phyloP scores from a whole-genome alignment of 53 echinoderm and acorn worm species.

The Henricia sp. region DNA sequence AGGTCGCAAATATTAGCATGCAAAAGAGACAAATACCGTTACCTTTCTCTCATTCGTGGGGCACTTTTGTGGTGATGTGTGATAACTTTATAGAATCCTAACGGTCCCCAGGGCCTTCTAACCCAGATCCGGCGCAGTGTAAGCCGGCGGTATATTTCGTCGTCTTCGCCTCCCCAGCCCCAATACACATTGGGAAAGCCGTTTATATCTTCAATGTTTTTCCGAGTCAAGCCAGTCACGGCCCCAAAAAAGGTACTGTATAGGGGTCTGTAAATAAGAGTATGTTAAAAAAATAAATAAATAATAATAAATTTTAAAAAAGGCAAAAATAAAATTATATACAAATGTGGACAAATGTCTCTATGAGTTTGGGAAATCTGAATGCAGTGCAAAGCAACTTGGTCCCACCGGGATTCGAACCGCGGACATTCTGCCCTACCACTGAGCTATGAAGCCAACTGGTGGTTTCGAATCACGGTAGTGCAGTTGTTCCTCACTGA shows the following conservation, averaged over 20 bases:
- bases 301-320: too few relatives aligned
- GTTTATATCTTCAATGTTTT: slow-evolving; percentile 73
- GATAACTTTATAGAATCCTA: slow-evolving; percentile 82
- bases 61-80: slow-evolving; percentile 82
- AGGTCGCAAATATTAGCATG: too few relatives aligned
- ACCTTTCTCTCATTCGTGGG: slow-evolving; percentile 26
- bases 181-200: slow-evolving; percentile 94
- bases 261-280: not conserved
- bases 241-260: slow-evolving; percentile 75
- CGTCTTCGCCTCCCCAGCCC: slow-evolving; percentile 98
- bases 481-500: too few relatives aligned
- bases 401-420: too few relatives aligned
- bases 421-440: not conserved
- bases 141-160: slow-evolving; percentile 76
- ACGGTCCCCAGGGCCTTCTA: slow-evolving; percentile 18
- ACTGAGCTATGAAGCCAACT: not conserved
- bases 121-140: not conserved
- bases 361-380: too few relatives aligned
- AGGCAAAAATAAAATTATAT: not conserved
- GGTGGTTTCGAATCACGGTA: too few relatives aligned
- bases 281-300: not conserved
- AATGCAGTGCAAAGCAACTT: too few relatives aligned
- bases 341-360: too few relatives aligned
- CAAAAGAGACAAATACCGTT: too few relatives aligned
- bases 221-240: slow-evolving; percentile 74